phyloP scores from a whole-genome alignment of 2,888 invertebrate genomes.

The Pammene fasciana region DNA sequence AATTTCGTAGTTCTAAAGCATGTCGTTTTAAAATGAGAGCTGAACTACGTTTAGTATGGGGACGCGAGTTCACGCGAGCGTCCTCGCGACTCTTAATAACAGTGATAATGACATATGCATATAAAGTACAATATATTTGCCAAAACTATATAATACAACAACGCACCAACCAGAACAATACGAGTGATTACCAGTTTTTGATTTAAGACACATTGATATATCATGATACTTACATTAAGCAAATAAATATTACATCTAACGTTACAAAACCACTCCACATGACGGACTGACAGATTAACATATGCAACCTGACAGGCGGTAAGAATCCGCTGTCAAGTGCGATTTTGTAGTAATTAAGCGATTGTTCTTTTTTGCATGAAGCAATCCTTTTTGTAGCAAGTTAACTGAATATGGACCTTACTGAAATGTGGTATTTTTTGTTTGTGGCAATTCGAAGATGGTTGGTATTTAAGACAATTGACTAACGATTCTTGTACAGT shows the following conservation, averaged over 20 bases:
- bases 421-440: not conserved
- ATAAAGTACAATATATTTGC: no score
- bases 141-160: no score
- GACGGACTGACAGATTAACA: constrained; percentile 41
- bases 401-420: not conserved
- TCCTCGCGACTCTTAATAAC: no score
- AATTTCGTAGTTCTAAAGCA: no score
- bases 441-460: no score
- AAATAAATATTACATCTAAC: constrained; percentile 1
- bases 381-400: not conserved
- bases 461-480: no score
- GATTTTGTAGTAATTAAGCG: constrained; percentile 38
- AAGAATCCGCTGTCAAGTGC: constrained; percentile 34
- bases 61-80: no score
- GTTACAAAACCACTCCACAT: constrained; percentile 23
- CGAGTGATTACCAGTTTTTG: not conserved
- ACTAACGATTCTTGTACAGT: no score
- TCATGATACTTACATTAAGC: constrained; percentile 2
- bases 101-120: no score
- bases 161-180: no score
- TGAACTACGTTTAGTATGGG: no score
- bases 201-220: not conserved
- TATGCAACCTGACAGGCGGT: constrained; percentile 31
- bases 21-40: no score
- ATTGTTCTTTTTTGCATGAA: constrained; percentile 26